Percentiles rank a stretch among this genome's conserved stretches.
Conservation (phyloP, 2,888 invertebrate species). For the Lottia scabra region DNA sequence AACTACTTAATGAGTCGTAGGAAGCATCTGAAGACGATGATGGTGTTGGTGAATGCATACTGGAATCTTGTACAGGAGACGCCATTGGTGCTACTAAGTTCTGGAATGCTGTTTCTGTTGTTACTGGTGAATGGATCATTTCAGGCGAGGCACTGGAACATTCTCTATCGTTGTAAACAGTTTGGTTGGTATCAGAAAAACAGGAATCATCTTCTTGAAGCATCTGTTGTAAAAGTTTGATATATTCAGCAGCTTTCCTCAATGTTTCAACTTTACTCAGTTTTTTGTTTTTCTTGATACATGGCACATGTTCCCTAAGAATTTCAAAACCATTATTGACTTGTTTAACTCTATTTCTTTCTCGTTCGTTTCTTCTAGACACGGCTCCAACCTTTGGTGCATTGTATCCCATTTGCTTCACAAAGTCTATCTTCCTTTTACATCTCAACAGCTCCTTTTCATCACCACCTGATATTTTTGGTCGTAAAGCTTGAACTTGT, state of each 20-base stretch:
- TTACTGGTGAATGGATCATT: not conserved
- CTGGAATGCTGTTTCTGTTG: not conserved
- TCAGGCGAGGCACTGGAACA: not conserved
- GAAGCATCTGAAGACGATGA: not conserved
- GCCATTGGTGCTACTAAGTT: not conserved
- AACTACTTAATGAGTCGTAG: not conserved
- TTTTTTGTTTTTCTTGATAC: slow-evolving; percentile 61
- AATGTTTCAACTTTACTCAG: slow-evolving; percentile 68
- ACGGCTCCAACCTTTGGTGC: slow-evolving; percentile 77
- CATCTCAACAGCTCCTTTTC: slow-evolving; percentile 56
- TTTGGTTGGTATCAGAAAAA: not conserved
- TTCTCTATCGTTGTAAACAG: not conserved
- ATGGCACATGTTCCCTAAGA: slow-evolving; percentile 64
- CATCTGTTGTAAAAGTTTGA: slow-evolving; percentile 51
- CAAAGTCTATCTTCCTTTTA: slow-evolving; percentile 59
- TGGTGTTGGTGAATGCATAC: not conserved
- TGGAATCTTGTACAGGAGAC: not conserved
- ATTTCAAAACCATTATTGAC: slow-evolving; percentile 66
- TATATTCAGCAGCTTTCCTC: slow-evolving; percentile 63
- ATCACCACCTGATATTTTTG: slow-evolving; percentile 23
- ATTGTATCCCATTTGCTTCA: slow-evolving; percentile 51
- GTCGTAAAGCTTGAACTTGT: slow-evolving; percentile 51
- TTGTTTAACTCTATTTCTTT: slow-evolving; percentile 93
- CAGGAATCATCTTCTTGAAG: not conserved
- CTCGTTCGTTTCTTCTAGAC: slow-evolving; percentile 90